phyloP scores from a whole-genome alignment of 1,140 invertebrate species.

The Cydia amplana region DNA sequence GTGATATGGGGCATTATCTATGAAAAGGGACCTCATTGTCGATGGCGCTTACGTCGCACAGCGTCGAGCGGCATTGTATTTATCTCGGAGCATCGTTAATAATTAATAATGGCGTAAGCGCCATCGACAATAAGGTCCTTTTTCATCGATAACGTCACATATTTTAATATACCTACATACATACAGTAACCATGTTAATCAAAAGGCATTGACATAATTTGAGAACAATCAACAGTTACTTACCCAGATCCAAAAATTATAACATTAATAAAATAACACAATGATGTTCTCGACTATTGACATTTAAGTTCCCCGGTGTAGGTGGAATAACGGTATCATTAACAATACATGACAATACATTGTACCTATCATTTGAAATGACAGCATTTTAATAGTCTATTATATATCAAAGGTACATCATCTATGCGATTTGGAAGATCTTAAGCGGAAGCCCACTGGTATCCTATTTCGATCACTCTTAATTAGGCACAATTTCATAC shows the following conservation, averaged over 20 bases:
- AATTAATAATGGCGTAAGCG: too few relatives aligned
- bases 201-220: not conserved
- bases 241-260: not conserved
- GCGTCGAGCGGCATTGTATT: too few relatives aligned
- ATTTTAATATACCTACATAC: too few relatives aligned
- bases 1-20: too few relatives aligned
- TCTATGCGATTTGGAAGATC: not conserved
- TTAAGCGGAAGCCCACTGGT: not conserved
- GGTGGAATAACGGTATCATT: constrained; percentile 18
- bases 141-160: too few relatives aligned
- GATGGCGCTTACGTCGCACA: too few relatives aligned
- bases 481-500: too few relatives aligned
- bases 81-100: too few relatives aligned
- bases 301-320: constrained; percentile 2
- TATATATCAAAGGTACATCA: too few relatives aligned
- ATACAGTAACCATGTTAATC: not conserved
- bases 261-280: constrained; percentile 13
- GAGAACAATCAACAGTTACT: constrained; percentile 16
- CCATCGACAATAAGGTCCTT: too few relatives aligned
- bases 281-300: constrained; percentile 6
- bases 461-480: not conserved
- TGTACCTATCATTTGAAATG: not conserved
- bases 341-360: constrained; percentile 17
- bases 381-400: constrained; percentile 1
- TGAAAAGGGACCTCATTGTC: too few relatives aligned